Conservation (phyloP, 2,113 vertebrate genomes). For the Hassar affinis region DNA sequence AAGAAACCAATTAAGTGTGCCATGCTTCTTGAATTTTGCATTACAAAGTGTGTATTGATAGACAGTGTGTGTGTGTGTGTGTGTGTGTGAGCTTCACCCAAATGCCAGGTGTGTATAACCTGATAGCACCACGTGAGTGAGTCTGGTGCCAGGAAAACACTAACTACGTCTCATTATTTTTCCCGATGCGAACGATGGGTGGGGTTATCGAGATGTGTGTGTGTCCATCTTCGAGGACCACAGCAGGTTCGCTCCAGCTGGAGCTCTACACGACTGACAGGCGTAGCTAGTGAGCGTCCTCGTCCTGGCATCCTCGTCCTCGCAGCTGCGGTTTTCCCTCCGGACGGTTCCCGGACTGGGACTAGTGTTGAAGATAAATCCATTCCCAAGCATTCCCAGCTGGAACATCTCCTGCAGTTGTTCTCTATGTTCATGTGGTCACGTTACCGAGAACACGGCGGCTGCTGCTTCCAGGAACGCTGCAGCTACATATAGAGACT, state of each 20-base stretch:
- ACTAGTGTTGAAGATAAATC: conserved; percentile 27
- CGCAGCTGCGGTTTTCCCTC: conserved; percentile 37
- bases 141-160: background rate
- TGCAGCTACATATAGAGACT: background rate
- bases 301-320: conserved; percentile 20
- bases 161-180: background rate
- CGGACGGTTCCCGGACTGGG: conserved; percentile 11
- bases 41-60: conserved; percentile 39
- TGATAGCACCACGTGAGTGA: conserved; percentile 4
- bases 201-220: no score
- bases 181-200: background rate
- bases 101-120: conserved; percentile 36
- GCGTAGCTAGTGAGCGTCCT: conserved; percentile 30
- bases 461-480: conserved; percentile 12
- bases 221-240: background rate
- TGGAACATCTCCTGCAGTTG: background rate
- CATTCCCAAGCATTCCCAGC: conserved; percentile 21
- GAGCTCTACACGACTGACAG: conserved; percentile 35
- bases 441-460: background rate
- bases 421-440: conserved; percentile 10
- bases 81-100: conserved; percentile 1
- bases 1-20: conserved; percentile 38
- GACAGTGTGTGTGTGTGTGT: conserved; percentile 39
- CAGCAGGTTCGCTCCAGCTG: conserved; percentile 23
- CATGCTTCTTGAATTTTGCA: conserved; percentile 21